Conservation (phyloP, 1,140 invertebrate genomes). For the Drosophila suzukii region DNA sequence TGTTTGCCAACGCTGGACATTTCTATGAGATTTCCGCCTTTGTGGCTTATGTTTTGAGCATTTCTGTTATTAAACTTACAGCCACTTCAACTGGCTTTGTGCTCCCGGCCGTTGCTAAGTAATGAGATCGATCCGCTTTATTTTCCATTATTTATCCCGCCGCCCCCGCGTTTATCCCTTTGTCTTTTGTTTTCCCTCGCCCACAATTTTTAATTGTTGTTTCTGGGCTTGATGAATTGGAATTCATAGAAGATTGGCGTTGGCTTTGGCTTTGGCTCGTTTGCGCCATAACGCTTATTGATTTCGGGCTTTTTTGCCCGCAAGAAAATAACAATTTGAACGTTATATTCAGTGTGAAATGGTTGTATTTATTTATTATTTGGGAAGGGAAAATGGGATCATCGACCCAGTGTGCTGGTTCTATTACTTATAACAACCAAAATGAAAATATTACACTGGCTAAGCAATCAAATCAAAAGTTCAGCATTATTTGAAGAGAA, state of each 20-base stretch:
- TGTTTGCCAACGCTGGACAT: conserved; percentile 54
- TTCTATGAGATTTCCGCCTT: conserved; percentile 59
- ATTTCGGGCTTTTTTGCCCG: conserved; percentile 14
- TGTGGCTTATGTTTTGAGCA: conserved; percentile 70
- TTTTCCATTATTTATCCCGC: conserved; percentile 23
- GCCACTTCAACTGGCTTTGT: conserved; percentile 51
- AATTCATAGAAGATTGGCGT: conserved; percentile 52
- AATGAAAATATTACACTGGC: too few species aligned
- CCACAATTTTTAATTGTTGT: conserved; percentile 46
- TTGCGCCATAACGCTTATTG: conserved; percentile 24
- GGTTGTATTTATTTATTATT: neutral
- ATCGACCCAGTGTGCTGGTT: too few species aligned
- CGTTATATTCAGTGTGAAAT: neutral
- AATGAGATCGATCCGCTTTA: conserved; percentile 73
- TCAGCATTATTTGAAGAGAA: too few species aligned
- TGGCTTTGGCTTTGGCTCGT: conserved; percentile 4
- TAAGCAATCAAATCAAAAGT: too few species aligned
- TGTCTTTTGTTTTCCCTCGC: conserved; percentile 2
- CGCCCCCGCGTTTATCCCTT: conserved; percentile 2
- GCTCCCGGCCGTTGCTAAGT: conserved; percentile 68
- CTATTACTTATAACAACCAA: too few species aligned
- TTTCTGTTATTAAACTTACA: conserved; percentile 74
- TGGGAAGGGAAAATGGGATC: neutral
- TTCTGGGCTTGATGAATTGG: conserved; percentile 37
- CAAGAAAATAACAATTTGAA: neutral